Conservation (phyloP, 2,113 vertebrate genomes). For the Artemisiospiza belli region DNA sequence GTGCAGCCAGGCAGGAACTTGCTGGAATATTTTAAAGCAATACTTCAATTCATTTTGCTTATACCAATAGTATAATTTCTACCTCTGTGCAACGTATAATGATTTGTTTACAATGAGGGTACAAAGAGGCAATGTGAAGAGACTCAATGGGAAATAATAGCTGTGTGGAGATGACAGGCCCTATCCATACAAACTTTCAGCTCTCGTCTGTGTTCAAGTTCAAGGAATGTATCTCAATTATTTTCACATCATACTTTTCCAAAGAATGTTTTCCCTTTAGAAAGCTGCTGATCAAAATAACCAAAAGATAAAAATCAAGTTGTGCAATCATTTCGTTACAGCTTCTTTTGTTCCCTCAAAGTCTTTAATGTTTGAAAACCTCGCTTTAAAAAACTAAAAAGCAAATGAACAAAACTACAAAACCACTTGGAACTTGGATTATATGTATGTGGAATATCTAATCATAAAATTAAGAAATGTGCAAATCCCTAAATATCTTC, state of each 20-base stretch:
- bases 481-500: background rate
- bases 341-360: accelerated
- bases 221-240: background rate
- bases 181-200: background rate
- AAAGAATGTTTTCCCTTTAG: background rate
- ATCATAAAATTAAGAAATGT: background rate
- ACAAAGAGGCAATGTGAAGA: background rate
- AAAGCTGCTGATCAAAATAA: background rate
- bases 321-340: background rate
- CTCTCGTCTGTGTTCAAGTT: background rate
- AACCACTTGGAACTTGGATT: background rate
- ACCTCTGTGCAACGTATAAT: background rate
- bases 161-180: background rate
- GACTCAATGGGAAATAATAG: background rate
- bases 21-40: background rate
- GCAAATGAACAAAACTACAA: background rate
- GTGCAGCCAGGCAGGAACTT: background rate
- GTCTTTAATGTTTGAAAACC: background rate
- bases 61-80: background rate
- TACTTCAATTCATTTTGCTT: background rate
- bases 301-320: conserved; percentile 1
- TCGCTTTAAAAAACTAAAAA: background rate
- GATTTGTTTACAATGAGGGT: background rate
- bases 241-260: background rate
- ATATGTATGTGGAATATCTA: background rate